These are phyloP conservation scores for Coelopa pilipes DNA, from an alignment of 2,888 invertebrate species.

Conservation along the genomic window DNA sequence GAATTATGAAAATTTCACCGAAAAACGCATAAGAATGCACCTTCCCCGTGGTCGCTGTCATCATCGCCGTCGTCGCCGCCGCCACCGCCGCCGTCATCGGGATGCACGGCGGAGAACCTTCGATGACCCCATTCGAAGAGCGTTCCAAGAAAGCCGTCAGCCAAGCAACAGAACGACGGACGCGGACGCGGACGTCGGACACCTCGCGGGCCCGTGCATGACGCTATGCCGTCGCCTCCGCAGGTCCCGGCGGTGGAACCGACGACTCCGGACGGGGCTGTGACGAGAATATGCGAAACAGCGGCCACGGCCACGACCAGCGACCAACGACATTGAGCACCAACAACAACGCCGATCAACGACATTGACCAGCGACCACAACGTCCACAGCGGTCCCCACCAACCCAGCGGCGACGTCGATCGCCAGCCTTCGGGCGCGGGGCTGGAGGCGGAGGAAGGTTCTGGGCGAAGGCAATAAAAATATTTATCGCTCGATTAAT, in stretches of 20 bases:
- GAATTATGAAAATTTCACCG: too few relatives aligned
- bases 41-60: not conserved
- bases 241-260: not conserved
- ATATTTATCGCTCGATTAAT: slow-evolving; percentile 39
- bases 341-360: too few relatives aligned
- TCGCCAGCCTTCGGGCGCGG: not conserved
- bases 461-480: slow-evolving; percentile 15
- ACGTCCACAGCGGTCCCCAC: too few relatives aligned
- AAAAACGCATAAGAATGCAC: too few relatives aligned
- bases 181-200: slow-evolving; percentile 15
- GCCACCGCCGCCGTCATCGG: not conserved
- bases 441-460: not conserved
- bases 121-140: slow-evolving; percentile 40
- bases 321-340: too few relatives aligned
- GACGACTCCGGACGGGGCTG: not conserved
- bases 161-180: not conserved
- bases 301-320: not conserved
- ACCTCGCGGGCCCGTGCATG: slow-evolving; percentile 31
- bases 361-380: not conserved
- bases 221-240: not conserved
- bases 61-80: not conserved
- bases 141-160: slow-evolving; percentile 37
- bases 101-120: slow-evolving; percentile 2
- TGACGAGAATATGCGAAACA: slow-evolving; percentile 31
- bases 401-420: not conserved